A percentile compares a stretch with the other conserved stretches of the same genome.
Evolutionary conservation across 2,888 invertebrate genomes (phyloP).

Genomic region (Apamea crenata): DNA sequence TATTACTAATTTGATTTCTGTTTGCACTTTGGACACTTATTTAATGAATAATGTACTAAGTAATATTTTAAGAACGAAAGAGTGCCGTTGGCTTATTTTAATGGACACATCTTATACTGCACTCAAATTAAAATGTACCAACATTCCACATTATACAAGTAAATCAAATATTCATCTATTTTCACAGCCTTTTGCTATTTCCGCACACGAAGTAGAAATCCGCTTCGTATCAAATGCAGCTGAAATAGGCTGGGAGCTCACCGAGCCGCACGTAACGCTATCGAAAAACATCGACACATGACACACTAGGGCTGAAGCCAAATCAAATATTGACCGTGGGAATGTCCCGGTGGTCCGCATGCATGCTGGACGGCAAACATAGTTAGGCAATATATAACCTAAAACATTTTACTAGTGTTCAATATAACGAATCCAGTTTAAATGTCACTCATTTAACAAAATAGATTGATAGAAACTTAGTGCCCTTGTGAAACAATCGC

Average conservation of each 20-base stretch:
- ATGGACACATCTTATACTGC: too few relatives aligned
- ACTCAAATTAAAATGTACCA: neutral
- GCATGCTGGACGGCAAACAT: neutral
- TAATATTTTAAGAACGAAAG: neutral
- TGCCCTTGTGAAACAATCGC: conserved; percentile 1
- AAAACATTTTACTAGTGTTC: conserved; percentile 42
- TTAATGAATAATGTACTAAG: neutral
- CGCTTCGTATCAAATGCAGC: conserved; percentile 14
- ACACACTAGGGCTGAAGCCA: conserved; percentile 63
- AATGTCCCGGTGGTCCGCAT: conserved; percentile 19
- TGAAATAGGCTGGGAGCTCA: conserved; percentile 21
- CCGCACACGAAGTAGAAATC: conserved; percentile 12
- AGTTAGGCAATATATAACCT: neutral
- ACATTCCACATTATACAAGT: neutral
- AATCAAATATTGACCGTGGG: conserved; percentile 72
- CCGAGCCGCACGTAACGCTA: conserved; percentile 40
- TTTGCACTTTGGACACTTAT: neutral
- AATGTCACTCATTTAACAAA: conserved; percentile 20
- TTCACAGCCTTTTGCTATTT: neutral
- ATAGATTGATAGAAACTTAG: conserved; percentile 12
- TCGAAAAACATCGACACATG: conserved; percentile 67
- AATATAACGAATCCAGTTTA: conserved; percentile 32
- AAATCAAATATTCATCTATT: neutral
- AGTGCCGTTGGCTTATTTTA: neutral
- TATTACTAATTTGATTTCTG: neutral